Evolutionary conservation across 2,797 vertebrate genomes (phyloP).

Genomic region (Eulemur albifrons): DNA sequence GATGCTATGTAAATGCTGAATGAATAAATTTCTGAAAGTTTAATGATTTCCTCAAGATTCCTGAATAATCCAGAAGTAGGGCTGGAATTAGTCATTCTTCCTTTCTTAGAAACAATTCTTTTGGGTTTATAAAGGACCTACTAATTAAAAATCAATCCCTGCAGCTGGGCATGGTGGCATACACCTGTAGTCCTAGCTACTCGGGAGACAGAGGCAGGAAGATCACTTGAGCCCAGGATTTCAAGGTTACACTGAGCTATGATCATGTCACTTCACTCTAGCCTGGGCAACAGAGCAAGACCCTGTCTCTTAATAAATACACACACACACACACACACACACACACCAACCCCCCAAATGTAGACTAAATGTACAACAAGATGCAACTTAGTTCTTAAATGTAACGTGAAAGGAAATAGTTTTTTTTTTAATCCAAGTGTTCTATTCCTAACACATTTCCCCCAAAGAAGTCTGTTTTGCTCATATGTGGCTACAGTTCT

Average conservation of each 20-base stretch:
- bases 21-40: neutral
- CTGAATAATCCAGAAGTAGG: conserved; percentile 8
- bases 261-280: neutral
- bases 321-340: neutral
- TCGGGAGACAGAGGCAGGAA: neutral
- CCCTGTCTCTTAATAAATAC: neutral
- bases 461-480: neutral
- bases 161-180: neutral
- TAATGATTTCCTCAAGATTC: conserved; percentile 6
- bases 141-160: neutral
- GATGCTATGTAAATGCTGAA: neutral
- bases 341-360: neutral
- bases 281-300: neutral
- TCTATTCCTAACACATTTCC: neutral
- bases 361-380: neutral
- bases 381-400: conserved; percentile 24
- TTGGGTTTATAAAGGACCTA: neutral
- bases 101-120: neutral
- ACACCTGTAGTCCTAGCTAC: neutral
- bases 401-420: neutral
- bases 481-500: neutral
- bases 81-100: neutral
- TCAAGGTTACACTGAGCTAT: neutral
- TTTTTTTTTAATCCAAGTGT: conserved; percentile 34
- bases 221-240: neutral